Conservation (phyloP, 2,888 invertebrate genomes). For the Drosophila gaucha region DNA sequence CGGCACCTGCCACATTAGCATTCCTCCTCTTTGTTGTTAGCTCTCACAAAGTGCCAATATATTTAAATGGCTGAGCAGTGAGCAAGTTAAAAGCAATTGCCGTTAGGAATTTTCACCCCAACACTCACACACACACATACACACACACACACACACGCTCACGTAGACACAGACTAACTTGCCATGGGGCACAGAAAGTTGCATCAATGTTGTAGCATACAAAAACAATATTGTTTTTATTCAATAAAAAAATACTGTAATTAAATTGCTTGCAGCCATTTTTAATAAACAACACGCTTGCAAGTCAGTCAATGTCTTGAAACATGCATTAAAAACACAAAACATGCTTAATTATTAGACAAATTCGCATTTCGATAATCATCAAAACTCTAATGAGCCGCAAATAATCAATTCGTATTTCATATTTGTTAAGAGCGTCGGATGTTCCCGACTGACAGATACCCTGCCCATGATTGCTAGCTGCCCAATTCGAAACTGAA, state of each 20-base stretch:
- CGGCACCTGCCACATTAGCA: conserved; percentile 54
- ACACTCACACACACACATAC: not conserved
- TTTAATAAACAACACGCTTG: conserved; percentile 1
- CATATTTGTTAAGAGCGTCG: too few species aligned
- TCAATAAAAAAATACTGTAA: conserved; percentile 2
- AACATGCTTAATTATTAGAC: not conserved
- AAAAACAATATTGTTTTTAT: not conserved
- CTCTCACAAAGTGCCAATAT: conserved; percentile 45
- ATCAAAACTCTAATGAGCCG: not conserved
- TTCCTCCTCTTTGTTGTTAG: conserved; percentile 56
- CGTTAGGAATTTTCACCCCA: conserved; percentile 22
- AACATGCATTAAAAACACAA: too few species aligned
- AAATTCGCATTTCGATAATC: not conserved
- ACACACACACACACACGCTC: not conserved
- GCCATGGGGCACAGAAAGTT: not conserved
- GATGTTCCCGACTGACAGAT: not conserved
- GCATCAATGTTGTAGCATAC: not conserved
- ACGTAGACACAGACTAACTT: not conserved
- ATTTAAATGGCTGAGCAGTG: conserved; percentile 53
- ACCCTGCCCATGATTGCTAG: too few species aligned
- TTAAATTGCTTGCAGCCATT: not conserved
- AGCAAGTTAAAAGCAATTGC: conserved; percentile 55
- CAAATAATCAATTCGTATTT: not conserved
- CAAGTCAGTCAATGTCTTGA: too few species aligned
- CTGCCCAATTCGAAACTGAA: not conserved